Evolutionary conservation across 2,888 invertebrate species (phyloP).

Genomic region (Callosobruchus maculatus): DNA sequence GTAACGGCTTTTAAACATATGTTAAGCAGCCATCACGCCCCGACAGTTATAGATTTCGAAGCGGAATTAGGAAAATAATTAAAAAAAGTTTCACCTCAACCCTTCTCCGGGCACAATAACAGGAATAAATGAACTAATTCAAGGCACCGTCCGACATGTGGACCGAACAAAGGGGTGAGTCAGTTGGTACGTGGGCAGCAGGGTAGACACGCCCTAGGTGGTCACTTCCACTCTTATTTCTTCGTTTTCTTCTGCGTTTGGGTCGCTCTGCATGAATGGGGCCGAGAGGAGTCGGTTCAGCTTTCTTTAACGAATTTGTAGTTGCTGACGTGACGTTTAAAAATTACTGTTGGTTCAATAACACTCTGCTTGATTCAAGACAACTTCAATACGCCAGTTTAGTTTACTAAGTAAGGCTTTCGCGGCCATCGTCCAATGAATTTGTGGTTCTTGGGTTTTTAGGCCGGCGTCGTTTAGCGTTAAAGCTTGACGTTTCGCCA

Average conservation of each 20-base stretch:
- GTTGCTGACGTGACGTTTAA: too few species aligned
- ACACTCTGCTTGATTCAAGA: too few species aligned
- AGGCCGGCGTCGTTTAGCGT: too few species aligned
- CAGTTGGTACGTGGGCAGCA: neutral
- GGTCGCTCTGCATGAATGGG: neutral
- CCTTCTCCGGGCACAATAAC: neutral
- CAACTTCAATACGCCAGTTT: too few species aligned
- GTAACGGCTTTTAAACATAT: neutral
- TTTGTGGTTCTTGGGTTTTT: too few species aligned
- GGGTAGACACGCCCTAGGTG: neutral
- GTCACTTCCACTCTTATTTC: neutral
- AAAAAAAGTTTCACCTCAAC: neutral
- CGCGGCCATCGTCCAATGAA: too few species aligned
- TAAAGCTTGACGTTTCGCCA: too few species aligned
- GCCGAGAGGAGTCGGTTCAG: neutral
- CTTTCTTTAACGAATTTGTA: too few species aligned
- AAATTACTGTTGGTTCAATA: too few species aligned
- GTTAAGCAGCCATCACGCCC: neutral
- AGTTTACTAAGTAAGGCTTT: too few species aligned
- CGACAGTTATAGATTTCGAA: neutral
- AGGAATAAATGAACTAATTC: neutral
- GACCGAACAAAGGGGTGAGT: neutral
- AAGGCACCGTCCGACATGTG: neutral
- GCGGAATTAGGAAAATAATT: neutral
- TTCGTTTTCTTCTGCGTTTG: neutral